These are phyloP conservation scores for Dynastes grantii DNA, from an alignment of 2,888 invertebrate species.

Conservation along the genomic window DNA sequence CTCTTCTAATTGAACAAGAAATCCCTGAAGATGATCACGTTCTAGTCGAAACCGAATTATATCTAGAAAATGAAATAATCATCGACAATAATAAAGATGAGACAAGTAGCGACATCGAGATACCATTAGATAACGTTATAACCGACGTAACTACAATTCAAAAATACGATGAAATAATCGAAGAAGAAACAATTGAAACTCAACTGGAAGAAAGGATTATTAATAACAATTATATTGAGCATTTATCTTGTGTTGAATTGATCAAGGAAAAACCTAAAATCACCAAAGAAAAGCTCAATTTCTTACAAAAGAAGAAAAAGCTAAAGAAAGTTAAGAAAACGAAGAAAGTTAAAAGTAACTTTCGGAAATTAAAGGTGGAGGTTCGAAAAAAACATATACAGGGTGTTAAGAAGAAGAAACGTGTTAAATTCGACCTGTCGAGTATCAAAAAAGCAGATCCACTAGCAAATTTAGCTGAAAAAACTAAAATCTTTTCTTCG, in stretches of 20 bases:
- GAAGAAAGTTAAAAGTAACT: background rate
- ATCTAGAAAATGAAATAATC: constrained; percentile 25
- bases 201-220: background rate
- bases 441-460: background rate
- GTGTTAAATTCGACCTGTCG: background rate
- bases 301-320: background rate
- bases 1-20: background rate
- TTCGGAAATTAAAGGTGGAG: background rate
- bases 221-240: constrained; percentile 30
- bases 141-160: background rate
- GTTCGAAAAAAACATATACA: background rate
- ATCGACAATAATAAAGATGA: constrained; percentile 30
- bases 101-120: background rate
- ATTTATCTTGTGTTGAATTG: constrained; percentile 2
- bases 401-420: constrained; percentile 3
- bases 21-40: constrained; percentile 1
- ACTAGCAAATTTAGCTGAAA: constrained; percentile 14
- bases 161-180: constrained; percentile 9
- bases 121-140: background rate
- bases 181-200: background rate
- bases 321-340: too few species aligned
- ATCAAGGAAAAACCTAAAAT: background rate
- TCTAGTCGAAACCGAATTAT: constrained; percentile 5
- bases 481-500: constrained; percentile 21
- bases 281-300: background rate